Base-by-base conservation (phyloP, 2,888 invertebrate species). In the Patella depressa region DNA sequence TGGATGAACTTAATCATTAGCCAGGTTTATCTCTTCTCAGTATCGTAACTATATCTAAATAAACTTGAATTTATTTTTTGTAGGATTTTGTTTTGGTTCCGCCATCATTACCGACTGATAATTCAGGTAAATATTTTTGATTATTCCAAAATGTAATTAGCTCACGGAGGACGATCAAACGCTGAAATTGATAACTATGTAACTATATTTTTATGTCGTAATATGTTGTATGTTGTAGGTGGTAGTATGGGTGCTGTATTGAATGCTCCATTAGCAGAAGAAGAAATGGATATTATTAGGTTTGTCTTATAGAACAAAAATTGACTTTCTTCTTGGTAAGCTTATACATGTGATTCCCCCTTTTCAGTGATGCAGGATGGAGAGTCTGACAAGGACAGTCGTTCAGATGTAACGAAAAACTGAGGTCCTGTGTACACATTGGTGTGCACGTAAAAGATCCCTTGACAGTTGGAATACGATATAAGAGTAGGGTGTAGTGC, bases 41-140 rank as follows among this genome's bases (percentile, higher is more conserved):
- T 53, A 12, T 12, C 14, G 4, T 34, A 19, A 69, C 15, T 19
- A 11, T 3, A 69, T 15, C 29, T 12, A 45, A 45, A 45, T 1
- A 9, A 45, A 45, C 9, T 45, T 45, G 45, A 45, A 45, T 76
- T 77, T 12, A 75, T 75, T 79, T 12, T 65, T 81, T 82, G 0
- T 82, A 89, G 87, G 90, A 89, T 79, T 91, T 88, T 86, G 90
- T 90, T 55, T 84, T 91, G 85, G 90, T 91, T 14, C 89, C 89
- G 11, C 89, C 89, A 19, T 82, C 81, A 45, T 74, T 87, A 34
- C 83, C 80, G 53, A 80, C 79, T 78, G 87, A 84, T 55, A 84
- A 85, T 19, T 77, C 79, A 53, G 82, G 84, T 84, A 78, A 70
- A 79, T 57, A 17, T 3, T 57, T 9, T 73, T 57, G n/a, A 14